A percentile compares a stretch with the other conserved stretches of the same genome.
Evolutionary conservation across 2,888 invertebrate species (phyloP).

Genomic region (Xestobium rufovillosum): DNA sequence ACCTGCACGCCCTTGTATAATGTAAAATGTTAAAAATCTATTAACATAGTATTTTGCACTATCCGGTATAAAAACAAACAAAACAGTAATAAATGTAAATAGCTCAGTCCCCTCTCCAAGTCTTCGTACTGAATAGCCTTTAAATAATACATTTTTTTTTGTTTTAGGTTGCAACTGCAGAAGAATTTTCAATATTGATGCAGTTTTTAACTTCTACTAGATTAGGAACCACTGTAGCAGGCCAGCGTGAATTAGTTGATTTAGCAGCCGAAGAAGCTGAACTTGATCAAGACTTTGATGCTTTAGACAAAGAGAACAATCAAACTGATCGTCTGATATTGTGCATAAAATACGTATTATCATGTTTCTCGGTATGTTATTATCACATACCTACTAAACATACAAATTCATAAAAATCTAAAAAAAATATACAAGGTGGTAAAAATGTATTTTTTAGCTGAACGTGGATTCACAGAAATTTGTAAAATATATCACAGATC

Average conservation of each 20-base stretch:
- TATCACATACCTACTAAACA: too few relatives aligned
- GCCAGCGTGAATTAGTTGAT: conserved; percentile 81
- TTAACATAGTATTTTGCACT: too few relatives aligned
- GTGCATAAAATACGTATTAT: conserved; percentile 78
- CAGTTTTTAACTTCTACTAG: conserved; percentile 74
- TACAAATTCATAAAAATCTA: too few relatives aligned
- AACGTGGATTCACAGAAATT: conserved; percentile 82
- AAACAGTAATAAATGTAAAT: too few relatives aligned
- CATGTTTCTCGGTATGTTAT: conserved; percentile 77
- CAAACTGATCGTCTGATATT: conserved; percentile 71
- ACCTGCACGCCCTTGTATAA: too few relatives aligned
- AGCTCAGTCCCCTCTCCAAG: too few relatives aligned
- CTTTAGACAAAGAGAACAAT: conserved; percentile 55
- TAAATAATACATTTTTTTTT: conserved; percentile 11
- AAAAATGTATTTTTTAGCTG: conserved; percentile 57
- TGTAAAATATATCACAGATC: conserved; percentile 74
- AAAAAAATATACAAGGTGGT: too few relatives aligned
- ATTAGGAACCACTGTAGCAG: conserved; percentile 71
- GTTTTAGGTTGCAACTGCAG: conserved; percentile 75
- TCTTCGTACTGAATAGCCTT: too few relatives aligned
- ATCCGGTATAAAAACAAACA: too few relatives aligned
- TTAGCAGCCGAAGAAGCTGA: conserved; percentile 83
- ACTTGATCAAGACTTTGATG: conserved; percentile 55
- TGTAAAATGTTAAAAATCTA: too few relatives aligned
- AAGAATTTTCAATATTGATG: conserved; percentile 88